These are phyloP conservation scores for Gnathonemus echidnorhynchus DNA, from an alignment of 2,113 vertebrate genomes.

Conservation along the genomic window DNA sequence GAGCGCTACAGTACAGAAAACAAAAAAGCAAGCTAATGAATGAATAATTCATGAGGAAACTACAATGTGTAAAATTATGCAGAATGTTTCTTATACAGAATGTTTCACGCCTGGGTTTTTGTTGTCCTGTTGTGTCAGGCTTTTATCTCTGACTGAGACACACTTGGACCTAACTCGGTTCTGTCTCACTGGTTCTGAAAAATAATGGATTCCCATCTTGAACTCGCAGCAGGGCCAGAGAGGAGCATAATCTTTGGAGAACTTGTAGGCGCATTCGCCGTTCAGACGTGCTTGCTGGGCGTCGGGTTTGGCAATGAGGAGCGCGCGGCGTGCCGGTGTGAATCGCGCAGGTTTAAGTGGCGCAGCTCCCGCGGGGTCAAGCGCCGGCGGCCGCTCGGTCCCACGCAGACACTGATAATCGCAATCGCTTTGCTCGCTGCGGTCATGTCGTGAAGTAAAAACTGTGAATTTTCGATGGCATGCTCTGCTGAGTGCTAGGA, in stretches of 20 bases:
- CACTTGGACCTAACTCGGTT: neutral
- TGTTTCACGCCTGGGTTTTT: neutral
- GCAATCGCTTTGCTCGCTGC: neutral
- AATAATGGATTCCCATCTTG: neutral
- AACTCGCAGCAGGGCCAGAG: neutral
- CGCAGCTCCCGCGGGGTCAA: neutral
- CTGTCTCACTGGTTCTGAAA: constrained; percentile 6
- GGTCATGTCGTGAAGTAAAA: neutral
- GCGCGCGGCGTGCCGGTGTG: neutral
- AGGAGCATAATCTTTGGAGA: neutral
- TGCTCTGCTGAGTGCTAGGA: neutral
- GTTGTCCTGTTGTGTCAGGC: neutral
- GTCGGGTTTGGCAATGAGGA: neutral
- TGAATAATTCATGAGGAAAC: neutral
- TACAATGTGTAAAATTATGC: neutral
- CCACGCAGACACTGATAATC: neutral
- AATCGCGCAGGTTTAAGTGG: neutral
- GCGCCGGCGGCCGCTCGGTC: neutral
- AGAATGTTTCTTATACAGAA: constrained; percentile 1
- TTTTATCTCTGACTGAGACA: neutral
- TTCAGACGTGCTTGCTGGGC: neutral
- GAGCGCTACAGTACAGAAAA: neutral
- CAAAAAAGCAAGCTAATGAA: neutral
- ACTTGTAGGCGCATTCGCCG: neutral
- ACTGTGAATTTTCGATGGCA: neutral